Base-by-base conservation (phyloP, 2,888 invertebrate species). In the Drosophila ustulata region DNA sequence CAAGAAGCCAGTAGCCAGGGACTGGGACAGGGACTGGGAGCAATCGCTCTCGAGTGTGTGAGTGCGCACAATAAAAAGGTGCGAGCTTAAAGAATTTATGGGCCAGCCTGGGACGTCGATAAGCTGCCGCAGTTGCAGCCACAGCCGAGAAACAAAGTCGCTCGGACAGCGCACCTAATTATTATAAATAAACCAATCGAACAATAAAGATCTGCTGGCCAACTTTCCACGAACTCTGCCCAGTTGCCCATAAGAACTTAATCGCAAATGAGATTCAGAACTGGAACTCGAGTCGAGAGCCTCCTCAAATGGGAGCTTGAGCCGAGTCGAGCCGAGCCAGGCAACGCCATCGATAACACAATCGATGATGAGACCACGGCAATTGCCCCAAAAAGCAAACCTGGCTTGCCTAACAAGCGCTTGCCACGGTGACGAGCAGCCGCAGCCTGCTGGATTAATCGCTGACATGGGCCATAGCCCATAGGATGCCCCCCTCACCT, bases 171-270 rank as follows among this genome's bases (percentile, higher is more conserved):
- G 90, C 90, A 91, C 91, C 91, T 91, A 91, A 91, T 91, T 91
- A 91, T 91, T 91, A 91, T 91, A 91, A 91, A 91, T 91, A 91
- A 91, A 90, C 90, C 91, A 91, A 91, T 91, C 91, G 89, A 82
- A 90, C 89, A 91, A 91, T 90, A 90, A 90, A 90, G 90, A 91
- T 91, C 91, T 89, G 88, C 64, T 73, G 80, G 68, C 68, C 75
- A 88, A 88, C 79, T 87, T 87, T 87, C 86, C 86, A 81, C 86
- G 86, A 87, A 87, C 80, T 75, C 55, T 46, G 71, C 53, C 46
- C 78, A 68, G 70, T 57, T 74, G 80, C 71, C 76, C 80, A 82
- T 90, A 90, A 89, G 89, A 89, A 90, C 90, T 90, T 90, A 90
- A 90, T 90, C 90, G 83, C 82, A 87, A 82, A 82, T 82, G 82